Evolutionary conservation across 2,888 invertebrate genomes (phyloP), one percentile per base, ranked within the genome.

Genomic region (Drepana falcataria): DNA sequence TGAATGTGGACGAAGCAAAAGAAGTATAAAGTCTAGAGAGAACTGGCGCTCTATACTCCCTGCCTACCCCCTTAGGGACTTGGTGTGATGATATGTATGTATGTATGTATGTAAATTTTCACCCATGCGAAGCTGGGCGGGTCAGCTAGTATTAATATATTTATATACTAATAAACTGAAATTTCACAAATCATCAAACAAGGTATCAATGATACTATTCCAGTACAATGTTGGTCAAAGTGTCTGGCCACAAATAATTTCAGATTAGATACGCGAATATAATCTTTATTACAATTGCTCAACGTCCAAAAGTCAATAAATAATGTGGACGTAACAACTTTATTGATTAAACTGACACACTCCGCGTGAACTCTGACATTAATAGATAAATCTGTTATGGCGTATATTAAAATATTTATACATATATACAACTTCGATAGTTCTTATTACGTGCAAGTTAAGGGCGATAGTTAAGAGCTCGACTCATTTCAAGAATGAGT

Each of bases 301-400:
- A 69, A 63, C 63, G 66, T 67, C 53, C 65, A 52, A 59, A 63
- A 60, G 63, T 55, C 48, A 35, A 59, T 48, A 52, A 54, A 54
- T 49, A 52, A 44, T 34, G 48, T 44, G n/a, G 40, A 40, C 3
- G 35, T 34, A 48, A 53, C 53, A 53, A 58, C 54, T 56, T 63
- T 56, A 68, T 70, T 68, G 62, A 67, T 66, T 63, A 67, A 67
- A 69, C 62, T 68, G 68, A 69, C 66, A 68, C 59, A 66, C 56
- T 65, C 59, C 48, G 57, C 59, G 55, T 69, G 70, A 76, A 69
- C 75, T 73, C 57, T 71, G 70, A 65, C 69, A 65, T 72, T 67
- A 58, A 57, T 59, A 65, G 71, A 75, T 74, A 71, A 68, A 55
- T 57, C 48, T 52, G 6, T 48, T 48, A 52, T 48, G 47, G 9